Evolutionary conservation across 2,888 invertebrate genomes (phyloP).

Genomic region (Aspidapion aeneum): DNA sequence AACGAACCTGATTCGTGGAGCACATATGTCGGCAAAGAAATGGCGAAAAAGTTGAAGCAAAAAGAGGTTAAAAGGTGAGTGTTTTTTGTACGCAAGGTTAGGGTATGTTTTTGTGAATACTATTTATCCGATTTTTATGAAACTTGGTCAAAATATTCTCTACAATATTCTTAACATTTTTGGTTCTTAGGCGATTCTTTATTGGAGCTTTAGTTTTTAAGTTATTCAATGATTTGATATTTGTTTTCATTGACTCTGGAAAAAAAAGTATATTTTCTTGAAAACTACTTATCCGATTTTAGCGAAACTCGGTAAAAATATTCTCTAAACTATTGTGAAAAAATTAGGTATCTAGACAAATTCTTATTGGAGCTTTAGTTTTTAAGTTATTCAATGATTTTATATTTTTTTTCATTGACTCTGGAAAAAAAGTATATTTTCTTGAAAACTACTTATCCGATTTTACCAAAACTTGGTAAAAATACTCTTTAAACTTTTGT

Average conservation of each 20-base stretch:
- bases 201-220: background rate
- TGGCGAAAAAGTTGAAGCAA: conserved; percentile 67
- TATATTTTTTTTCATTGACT: too few relatives aligned
- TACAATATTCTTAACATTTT: background rate
- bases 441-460: background rate
- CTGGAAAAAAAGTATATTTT: too few relatives aligned
- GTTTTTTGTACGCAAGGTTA: too few relatives aligned
- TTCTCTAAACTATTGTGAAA: background rate
- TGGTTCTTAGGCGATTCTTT: background rate
- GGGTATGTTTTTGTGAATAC: background rate
- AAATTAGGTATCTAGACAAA: background rate
- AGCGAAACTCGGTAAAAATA: background rate
- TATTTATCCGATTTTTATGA: background rate
- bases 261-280: background rate
- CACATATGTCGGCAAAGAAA: conserved; percentile 82
- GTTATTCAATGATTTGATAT: background rate
- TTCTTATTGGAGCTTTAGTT: background rate
- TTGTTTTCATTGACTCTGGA: too few relatives aligned
- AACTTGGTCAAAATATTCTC: background rate
- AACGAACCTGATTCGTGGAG: conserved; percentile 94
- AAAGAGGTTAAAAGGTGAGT: conserved; percentile 67
- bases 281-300: background rate
- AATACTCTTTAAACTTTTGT: background rate
- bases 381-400: background rate
- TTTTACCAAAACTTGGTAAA: background rate